Evolutionary conservation across 2,797 vertebrate genomes (phyloP).

Genomic region (Etheostoma nigrum): DNA sequence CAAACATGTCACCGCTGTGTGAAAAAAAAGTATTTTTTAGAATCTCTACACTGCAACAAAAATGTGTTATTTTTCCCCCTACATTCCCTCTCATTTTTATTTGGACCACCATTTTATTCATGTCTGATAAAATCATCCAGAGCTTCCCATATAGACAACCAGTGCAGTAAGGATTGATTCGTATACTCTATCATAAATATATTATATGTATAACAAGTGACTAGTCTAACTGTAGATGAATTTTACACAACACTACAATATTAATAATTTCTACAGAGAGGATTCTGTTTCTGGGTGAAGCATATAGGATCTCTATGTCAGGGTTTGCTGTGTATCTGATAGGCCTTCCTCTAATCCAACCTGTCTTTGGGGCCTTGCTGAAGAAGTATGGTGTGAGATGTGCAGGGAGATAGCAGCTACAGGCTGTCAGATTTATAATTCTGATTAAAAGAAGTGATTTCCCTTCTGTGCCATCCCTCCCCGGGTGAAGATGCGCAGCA

Average conservation of each 20-base stretch:
- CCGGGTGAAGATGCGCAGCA: conserved; percentile 37
- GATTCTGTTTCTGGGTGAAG: background rate
- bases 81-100: background rate
- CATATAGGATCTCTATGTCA: background rate
- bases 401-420: conserved; percentile 41
- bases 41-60: too few species aligned
- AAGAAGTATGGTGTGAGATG: conserved; percentile 47
- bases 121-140: background rate
- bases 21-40: too few species aligned
- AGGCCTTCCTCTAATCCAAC: conserved; percentile 42
- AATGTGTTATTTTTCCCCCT: too few species aligned
- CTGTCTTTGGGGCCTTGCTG: conserved; percentile 30
- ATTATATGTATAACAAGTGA: background rate
- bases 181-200: background rate
- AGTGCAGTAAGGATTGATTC: background rate
- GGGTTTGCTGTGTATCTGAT: conserved; percentile 34
- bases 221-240: background rate
- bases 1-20: too few species aligned
- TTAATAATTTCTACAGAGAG: too few species aligned
- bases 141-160: background rate
- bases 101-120: background rate
- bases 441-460: conserved; percentile 67
- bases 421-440: conserved; percentile 67
- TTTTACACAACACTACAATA: too few species aligned
- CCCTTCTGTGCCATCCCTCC: conserved; percentile 32